These are phyloP conservation scores for Aphelenchoides besseyi DNA, from an alignment of 1,140 invertebrate species.

Conservation along the genomic window DNA sequence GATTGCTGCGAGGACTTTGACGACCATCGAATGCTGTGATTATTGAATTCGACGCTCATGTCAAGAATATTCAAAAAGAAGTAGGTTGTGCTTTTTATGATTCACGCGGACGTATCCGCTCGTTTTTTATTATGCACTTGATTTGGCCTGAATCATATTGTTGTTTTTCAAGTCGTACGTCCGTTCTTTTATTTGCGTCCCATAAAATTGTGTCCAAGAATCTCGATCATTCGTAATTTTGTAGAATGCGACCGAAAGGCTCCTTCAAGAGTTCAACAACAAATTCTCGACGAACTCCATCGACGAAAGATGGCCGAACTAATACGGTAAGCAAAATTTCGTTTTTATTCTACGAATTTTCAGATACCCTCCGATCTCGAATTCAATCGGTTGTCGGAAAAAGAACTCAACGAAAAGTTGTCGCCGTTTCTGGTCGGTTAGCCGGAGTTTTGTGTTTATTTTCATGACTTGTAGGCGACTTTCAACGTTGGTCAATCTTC, in stretches of 20 bases:
- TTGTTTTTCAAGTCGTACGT: background rate
- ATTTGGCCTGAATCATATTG: background rate
- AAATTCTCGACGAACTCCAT: background rate
- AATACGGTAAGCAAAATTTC: no score
- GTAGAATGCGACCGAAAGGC: background rate
- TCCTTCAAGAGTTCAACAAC: background rate
- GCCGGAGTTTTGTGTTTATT: background rate
- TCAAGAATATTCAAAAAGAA: background rate
- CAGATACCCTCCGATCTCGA: background rate
- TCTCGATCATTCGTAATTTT: background rate
- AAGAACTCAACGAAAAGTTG: conserved; percentile 3
- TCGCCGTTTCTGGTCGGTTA: background rate
- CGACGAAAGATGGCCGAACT: no score
- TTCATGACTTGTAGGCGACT: background rate
- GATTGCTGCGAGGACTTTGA: no score
- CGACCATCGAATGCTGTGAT: no score
- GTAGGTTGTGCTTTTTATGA: background rate
- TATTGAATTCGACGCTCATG: no score
- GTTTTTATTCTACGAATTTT: background rate
- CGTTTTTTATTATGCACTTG: conserved; percentile 1
- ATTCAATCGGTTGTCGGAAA: background rate
- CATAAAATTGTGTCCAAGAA: background rate
- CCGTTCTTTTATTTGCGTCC: background rate
- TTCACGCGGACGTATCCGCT: background rate
- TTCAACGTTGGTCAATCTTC: background rate